Evolutionary conservation across 2,797 vertebrate genomes (phyloP).

Genomic region (Muraenolepis orangiensis): DNA sequence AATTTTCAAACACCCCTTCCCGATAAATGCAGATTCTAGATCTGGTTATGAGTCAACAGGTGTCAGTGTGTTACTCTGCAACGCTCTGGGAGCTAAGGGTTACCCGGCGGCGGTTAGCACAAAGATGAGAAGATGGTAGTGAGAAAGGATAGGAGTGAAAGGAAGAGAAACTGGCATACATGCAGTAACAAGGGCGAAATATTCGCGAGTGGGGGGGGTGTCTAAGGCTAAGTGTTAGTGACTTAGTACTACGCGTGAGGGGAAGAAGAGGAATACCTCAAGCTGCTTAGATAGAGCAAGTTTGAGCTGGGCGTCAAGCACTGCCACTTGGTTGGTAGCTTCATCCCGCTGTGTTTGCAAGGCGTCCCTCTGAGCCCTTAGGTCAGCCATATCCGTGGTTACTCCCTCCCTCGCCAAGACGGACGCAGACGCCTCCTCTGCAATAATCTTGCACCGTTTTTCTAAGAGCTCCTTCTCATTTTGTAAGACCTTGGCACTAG

Average conservation of each 20-base stretch:
- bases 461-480: slow-evolving; percentile 70
- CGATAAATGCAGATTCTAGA: slow-evolving; percentile 18
- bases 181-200: slow-evolving; percentile 65
- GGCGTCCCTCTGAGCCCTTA: slow-evolving; percentile 72
- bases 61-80: slow-evolving; percentile 17
- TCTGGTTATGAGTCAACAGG: slow-evolving; percentile 71
- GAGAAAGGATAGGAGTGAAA: slow-evolving; percentile 27
- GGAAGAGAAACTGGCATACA: slow-evolving; percentile 46
- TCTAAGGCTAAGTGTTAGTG: slow-evolving; percentile 10
- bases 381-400: slow-evolving; percentile 66
- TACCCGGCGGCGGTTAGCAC: slow-evolving; percentile 27
- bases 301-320: slow-evolving; percentile 81
- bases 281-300: slow-evolving; percentile 82
- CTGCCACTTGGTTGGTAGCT: slow-evolving; percentile 76
- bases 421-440: slow-evolving; percentile 65
- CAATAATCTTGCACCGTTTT: slow-evolving; percentile 59
- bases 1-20: not conserved
- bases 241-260: slow-evolving; percentile 62
- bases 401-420: slow-evolving; percentile 68
- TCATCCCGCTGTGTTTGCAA: slow-evolving; percentile 79
- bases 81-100: slow-evolving; percentile 46
- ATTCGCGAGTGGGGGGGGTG: slow-evolving; percentile 27
- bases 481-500: slow-evolving; percentile 52
- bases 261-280: slow-evolving; percentile 69
- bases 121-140: slow-evolving; percentile 55